Conservation (phyloP, 2,113 vertebrate species). For the Oncorhynchus tshawytscha region DNA sequence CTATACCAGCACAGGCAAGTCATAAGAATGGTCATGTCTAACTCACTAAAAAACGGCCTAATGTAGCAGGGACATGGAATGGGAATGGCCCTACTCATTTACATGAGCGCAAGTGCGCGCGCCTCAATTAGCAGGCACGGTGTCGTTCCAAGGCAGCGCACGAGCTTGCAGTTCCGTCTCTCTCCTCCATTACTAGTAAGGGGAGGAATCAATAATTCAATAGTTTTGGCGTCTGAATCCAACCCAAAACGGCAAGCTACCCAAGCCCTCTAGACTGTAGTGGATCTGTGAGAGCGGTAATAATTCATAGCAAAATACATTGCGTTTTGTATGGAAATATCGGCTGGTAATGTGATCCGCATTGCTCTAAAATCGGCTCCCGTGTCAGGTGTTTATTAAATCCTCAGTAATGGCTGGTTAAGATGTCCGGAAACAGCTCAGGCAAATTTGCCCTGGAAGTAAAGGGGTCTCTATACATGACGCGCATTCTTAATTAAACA, state of each 20-base stretch:
- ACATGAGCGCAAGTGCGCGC: constrained; percentile 32
- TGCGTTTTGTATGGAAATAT: constrained; percentile 70
- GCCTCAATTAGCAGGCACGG: constrained; percentile 20
- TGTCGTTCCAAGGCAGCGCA: constrained; percentile 32
- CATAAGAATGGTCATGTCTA: too few species aligned
- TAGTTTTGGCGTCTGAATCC: constrained; percentile 75
- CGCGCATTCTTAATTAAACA: too few species aligned
- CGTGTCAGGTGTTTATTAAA: constrained; percentile 70
- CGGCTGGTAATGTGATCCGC: constrained; percentile 62
- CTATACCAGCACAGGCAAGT: too few species aligned
- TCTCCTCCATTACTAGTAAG: constrained; percentile 71
- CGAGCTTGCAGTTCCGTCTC: constrained; percentile 68
- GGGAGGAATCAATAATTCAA: constrained; percentile 76
- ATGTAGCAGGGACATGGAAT: constrained; percentile 2
- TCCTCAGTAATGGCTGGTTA: constrained; percentile 65
- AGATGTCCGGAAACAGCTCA: constrained; percentile 57
- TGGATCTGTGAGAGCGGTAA: constrained; percentile 63
- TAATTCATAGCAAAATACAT: constrained; percentile 76
- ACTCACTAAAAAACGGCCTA: background rate
- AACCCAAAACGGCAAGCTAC: constrained; percentile 59
- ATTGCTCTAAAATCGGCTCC: constrained; percentile 58
- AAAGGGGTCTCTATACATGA: too few species aligned
- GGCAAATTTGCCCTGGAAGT: too few species aligned
- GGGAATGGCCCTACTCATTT: background rate
- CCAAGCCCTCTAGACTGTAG: constrained; percentile 56